Base-by-base conservation (phyloP, 1,140 invertebrate species). In the Stratiolaelaps scimitus region DNA sequence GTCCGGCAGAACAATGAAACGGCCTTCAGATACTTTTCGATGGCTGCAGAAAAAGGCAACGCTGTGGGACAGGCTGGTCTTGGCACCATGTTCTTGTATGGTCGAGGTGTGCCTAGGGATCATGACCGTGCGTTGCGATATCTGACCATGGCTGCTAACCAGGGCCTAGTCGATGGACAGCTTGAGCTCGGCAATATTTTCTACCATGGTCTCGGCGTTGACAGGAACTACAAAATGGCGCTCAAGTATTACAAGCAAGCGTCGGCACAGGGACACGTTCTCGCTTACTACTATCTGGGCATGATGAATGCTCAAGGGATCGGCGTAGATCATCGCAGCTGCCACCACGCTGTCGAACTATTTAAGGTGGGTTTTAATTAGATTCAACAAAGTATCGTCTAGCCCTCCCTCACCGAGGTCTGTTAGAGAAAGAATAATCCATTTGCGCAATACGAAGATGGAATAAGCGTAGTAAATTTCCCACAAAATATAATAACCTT, bases 151-250 rank as follows among this genome's bases (percentile, higher is more conserved):
- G 85, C 90, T 56, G 81, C 82, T 30, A 80, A 82, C 67, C 81
- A 83, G 72, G 81, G 92, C 40, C 97, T 92, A 89, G 92, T 96
- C 0, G 95, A 98, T 77, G 95, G 92, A 6, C 94, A 98, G 73
- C 78, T 98, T 44, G 90, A 98, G 72, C 78, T 99, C 10, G 95
- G 94, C 17, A 93, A 94, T 69, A 96, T 99, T 90, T 92, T 97
- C 77, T 95, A 92, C 71, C 88, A 92, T 79, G 93, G 92, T 43
- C 83, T 89, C 60, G 93, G 93, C 34, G 88, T 95, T 0, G 79
- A 83, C 69, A 82, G 85, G 53, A 92, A 98, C 76, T 95, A 92
- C 74, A 94, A 94, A 76, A 78, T 87, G 72, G 95, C 95, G 0
- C 87, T 94, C 66, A 98, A 98, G 75, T 97, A 94, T 76, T 98